Evolutionary conservation across 2,113 vertebrate species (phyloP), one percentile per base, ranked within the genome.

Genomic region (Xenopus tropicalis): DNA sequence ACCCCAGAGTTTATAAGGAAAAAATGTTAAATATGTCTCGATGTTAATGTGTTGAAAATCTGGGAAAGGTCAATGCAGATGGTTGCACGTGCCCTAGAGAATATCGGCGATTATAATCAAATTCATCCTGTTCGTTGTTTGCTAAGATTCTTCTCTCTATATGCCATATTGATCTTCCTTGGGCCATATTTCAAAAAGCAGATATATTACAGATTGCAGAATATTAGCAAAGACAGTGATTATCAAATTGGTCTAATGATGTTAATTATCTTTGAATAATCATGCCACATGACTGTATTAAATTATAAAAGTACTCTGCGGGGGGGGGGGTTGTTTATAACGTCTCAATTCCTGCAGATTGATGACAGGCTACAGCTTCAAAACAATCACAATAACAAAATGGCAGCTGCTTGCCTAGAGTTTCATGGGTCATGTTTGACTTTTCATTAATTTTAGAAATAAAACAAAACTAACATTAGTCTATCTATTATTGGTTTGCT

Each of bases 91-190:
- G n/a, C 62, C 29, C 62, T 9, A 42, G 62, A n/a, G 37, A 42
- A 64, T 42, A 64, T 20, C 12, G 14, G 62, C 44, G 37, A 64
- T 42, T 19, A 44, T 64, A 64, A 64, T 29, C 37, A 64, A 64
- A 64, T 43, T 43, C 29, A 64, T 42, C 29, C 29, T 37, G 29
- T 37, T 37, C 1, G 29, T 37, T 37, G 6, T 48, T 22, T 64
- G 62, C 13, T 64, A 43, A n/a, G 21, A 44, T 5, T 9, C 11
- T 21, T 5, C 44, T 22, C 12, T 66, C 44, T 48, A 66, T 46
- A 51, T n/a, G 44, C 44, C 64, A 51, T 66, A 66, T 66, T 51
- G 64, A 66, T 66, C 21, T 17, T 43, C 19, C 61, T 62, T 43
- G 29, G 61, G 29, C 25, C 52, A 14, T 54, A 54, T n/a, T 54